A percentile compares a stretch with the other conserved stretches of the same genome.
These are phyloP conservation scores for Andricus quercusramuli DNA, from an alignment of 2,888 invertebrate genomes.

Conservation along the genomic window DNA sequence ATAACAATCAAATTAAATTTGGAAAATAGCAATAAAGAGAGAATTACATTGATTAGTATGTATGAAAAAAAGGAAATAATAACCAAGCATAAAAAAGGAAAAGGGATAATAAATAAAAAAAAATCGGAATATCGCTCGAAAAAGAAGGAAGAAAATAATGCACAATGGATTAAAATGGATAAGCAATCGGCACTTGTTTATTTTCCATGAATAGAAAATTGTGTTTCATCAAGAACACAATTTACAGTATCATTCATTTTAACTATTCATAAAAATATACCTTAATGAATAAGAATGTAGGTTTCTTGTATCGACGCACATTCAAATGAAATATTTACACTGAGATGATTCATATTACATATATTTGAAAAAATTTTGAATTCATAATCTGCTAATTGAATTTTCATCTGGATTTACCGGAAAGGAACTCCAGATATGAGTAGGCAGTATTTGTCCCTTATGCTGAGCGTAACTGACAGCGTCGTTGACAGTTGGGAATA, in stretches of 20 bases:
- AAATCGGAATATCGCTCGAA: neutral
- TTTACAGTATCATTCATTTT: neutral
- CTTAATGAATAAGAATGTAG: neutral
- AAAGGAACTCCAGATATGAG: conserved; percentile 64
- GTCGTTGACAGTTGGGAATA: conserved; percentile 87
- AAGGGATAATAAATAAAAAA: too few species aligned
- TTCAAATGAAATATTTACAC: conserved; percentile 37
- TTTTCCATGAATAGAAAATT: neutral
- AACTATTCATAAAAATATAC: neutral
- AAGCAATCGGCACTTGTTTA: neutral
- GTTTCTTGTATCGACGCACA: neutral
- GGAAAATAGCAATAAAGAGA: too few species aligned
- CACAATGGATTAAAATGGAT: too few species aligned
- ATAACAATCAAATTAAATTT: too few species aligned
- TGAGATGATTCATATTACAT: conserved; percentile 14
- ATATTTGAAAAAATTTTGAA: conserved; percentile 21
- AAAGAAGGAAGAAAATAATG: neutral
- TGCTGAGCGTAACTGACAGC: conserved; percentile 80
- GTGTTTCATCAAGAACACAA: neutral
- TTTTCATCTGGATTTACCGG: conserved; percentile 58
- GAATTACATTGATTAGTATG: too few species aligned
- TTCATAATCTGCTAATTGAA: conserved; percentile 59
- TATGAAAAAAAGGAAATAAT: too few species aligned
- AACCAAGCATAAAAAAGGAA: too few species aligned
- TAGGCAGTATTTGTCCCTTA: conserved; percentile 62